phyloP scores from a whole-genome alignment of 1,140 invertebrate genomes.

The Cyrtorhinus lividipennis region DNA sequence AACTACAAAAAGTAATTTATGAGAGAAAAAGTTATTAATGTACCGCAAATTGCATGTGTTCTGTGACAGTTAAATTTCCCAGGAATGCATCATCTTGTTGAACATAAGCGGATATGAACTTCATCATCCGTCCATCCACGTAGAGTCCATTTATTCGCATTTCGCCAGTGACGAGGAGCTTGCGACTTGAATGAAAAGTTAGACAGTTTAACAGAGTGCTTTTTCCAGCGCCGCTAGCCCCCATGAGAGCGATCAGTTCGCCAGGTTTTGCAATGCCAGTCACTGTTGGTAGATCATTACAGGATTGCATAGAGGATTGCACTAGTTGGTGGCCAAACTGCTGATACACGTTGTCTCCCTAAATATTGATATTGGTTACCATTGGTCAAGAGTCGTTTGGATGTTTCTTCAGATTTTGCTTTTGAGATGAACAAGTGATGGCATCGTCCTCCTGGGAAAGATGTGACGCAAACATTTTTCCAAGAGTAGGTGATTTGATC shows the following conservation, averaged over 20 bases:
- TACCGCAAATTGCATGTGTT: constrained; percentile 79
- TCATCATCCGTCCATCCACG: constrained; percentile 43
- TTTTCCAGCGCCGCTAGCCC: constrained; percentile 42
- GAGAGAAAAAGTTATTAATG: too few relatives aligned
- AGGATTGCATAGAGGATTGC: not conserved
- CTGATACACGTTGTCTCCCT: too few relatives aligned
- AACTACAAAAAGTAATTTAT: too few relatives aligned
- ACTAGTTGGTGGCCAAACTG: not conserved
- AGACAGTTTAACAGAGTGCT: constrained; percentile 10
- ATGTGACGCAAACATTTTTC: not conserved
- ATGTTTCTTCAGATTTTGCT: not conserved
- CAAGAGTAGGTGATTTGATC: not conserved
- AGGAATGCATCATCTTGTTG: constrained; percentile 93
- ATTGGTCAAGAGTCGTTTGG: not conserved
- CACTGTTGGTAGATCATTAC: not conserved
- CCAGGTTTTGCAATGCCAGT: constrained; percentile 37
- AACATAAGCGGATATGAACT: constrained; percentile 78
- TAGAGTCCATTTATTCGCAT: constrained; percentile 47
- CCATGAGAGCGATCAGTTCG: constrained; percentile 43
- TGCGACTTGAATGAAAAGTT: constrained; percentile 1
- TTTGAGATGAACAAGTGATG: not conserved
- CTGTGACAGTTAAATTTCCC: constrained; percentile 75
- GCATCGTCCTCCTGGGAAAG: not conserved
- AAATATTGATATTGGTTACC: not conserved
- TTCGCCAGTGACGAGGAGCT: constrained; percentile 11